Evolutionary conservation across 2,797 vertebrate genomes (phyloP).

Genomic region (Protonibea diacanthus): DNA sequence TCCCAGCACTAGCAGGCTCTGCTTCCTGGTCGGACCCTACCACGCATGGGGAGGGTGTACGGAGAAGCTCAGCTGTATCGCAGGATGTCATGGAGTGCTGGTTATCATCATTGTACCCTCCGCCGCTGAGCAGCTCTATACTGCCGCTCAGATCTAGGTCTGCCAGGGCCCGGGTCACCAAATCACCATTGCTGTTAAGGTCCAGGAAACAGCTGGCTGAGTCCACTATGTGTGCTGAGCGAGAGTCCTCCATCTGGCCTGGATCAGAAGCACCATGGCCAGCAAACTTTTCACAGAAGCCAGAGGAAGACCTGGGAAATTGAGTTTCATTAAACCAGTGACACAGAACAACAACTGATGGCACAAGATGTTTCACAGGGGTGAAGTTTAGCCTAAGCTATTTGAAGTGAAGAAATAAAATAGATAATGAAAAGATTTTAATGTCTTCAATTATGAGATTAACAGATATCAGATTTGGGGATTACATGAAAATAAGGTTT

Average conservation of each 20-base stretch:
- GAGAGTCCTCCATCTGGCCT: slow-evolving; percentile 57
- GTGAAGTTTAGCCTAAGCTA: not conserved
- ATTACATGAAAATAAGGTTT: not conserved
- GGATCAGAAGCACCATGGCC: slow-evolving; percentile 68
- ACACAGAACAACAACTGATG: not conserved
- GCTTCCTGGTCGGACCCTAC: slow-evolving; percentile 64
- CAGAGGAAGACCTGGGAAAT: slow-evolving; percentile 82
- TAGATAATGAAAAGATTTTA: not conserved
- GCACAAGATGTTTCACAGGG: not conserved
- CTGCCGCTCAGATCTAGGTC: slow-evolving; percentile 78
- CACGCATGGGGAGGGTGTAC: slow-evolving; percentile 63
- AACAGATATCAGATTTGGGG: not conserved
- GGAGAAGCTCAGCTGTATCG: slow-evolving; percentile 72
- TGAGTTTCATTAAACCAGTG: not conserved
- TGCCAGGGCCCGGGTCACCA: slow-evolving; percentile 76
- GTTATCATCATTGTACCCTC: slow-evolving; percentile 22
- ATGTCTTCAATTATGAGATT: not conserved
- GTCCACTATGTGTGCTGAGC: slow-evolving; percentile 59
- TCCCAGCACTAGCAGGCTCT: not conserved
- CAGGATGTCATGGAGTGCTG: slow-evolving; percentile 69
- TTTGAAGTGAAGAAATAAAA: not conserved
- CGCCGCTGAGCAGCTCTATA: slow-evolving; percentile 49
- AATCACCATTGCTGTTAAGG: slow-evolving; percentile 81
- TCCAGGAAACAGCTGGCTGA: slow-evolving; percentile 83
- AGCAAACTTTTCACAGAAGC: slow-evolving; percentile 84